Base-by-base conservation (phyloP, 2,797 vertebrate genomes). In the Pitangus sulphuratus region DNA sequence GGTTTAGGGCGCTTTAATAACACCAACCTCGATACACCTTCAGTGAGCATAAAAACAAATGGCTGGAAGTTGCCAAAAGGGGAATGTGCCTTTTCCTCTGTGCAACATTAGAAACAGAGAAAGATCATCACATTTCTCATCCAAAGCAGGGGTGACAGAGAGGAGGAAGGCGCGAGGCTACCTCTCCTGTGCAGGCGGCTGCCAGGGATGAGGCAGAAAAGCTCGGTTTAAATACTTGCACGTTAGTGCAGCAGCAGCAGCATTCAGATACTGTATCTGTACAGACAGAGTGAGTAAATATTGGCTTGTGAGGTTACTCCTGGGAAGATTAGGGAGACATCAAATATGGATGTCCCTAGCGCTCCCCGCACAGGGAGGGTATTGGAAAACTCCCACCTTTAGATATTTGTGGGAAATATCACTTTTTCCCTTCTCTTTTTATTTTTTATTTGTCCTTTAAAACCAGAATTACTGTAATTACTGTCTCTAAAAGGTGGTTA, bases 31-130 rank as follows among this genome's bases (percentile, higher is more conserved):
- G 70, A 54, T 58, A 86, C 89, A 97, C 91, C 96, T 97, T 90
- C 82, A 28, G 45, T 68, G 85, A 96, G 95, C 94, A 84, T 89
- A 94, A 96, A 97, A 96, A 95, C 82, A 91, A 97, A 96, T 89
- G 85, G 78, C 88, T 97, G 87, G 77, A 94, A 96, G 89, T 93
- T 92, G 95, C 97, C 97, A 85, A 97, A 95, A 96, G 86, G 92
- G 26, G 75, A 97, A 79, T 39, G 6, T 54, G 92, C 58, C 44
- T 89, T 95, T 82, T 94, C 21, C 0, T 75, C 94, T 92, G 83
- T 81, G 87, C 83, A 60, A 75, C 17, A 33, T 72, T 58, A 82
- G 84, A 89, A 87, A 89, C 0, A 1, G 62, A 75, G 82, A 71
- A 91, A 78, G 42, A 91, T 64, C 44, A 15, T 93, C 82, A 31